Base-by-base conservation (phyloP, 2,113 vertebrate species). In the Oenanthe melanoleuca region DNA sequence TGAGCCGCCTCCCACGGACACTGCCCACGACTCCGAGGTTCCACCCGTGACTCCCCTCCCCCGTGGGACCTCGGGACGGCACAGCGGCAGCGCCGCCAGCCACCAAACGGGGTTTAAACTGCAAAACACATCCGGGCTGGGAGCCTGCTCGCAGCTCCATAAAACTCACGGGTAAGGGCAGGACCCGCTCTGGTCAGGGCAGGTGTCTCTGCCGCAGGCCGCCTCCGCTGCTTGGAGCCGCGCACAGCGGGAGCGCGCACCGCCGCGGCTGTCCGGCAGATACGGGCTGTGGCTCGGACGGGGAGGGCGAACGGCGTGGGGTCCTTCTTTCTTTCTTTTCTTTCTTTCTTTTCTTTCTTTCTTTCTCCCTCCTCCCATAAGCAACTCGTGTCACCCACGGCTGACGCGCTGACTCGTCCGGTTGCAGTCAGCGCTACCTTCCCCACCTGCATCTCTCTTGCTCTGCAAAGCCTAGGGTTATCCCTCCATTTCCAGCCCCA, bases 51-150 rank as follows among this genome's bases (percentile, higher is more conserved):
- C n/a, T 49, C 1, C 5, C 4, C 21, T 15, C 4, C 2, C 24
- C 24, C 19, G 1, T 12, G 33, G 53, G 28, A 5, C 44, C 31
- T 44, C 16, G 12, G 45, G 22, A 57, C 2, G 3, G 25, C n/a
- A 9, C 47, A 40, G 45, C 2, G 21, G 55, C 49, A 67, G 64
- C 3, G 3, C 29, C 10, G 6, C 37, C 31, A 8, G 6, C 5
- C 63, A 95, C 81, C 87, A 87, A 91, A 86, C n/a, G 12, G 24
- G 4, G 5, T 25, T 28, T 84, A 70, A 85, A 74, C 79, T 91
- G 70, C 91, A 90, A 96, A 96, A 92, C 70, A 89, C 67, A 70
- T 61, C 80, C 49, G 33, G 13, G 28, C 86, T 94, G 96, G 83
- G 74, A 95, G 96, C 52, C 45, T 73, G 93, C 80, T 89, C 45